phyloP scores from a whole-genome alignment of 2,797 vertebrate genomes.

The Odontamblyopus lacepedii region DNA sequence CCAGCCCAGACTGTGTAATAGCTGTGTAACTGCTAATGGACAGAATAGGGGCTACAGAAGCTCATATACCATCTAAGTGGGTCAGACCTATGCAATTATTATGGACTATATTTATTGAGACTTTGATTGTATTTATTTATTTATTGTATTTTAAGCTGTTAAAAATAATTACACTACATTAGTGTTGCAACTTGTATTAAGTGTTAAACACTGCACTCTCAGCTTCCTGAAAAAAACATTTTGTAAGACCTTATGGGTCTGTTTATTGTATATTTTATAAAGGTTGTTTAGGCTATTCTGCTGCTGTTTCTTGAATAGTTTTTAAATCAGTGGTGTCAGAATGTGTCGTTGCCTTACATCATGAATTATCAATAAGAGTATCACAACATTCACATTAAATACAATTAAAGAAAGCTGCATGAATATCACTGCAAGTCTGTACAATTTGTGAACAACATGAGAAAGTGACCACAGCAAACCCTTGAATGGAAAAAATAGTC shows the following conservation, averaged over 20 bases:
- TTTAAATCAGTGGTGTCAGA: background rate
- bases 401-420: too few relatives aligned
- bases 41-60: background rate
- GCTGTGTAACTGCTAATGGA: background rate
- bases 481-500: slow-evolving; percentile 30
- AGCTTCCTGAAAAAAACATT: background rate
- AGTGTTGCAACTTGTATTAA: slow-evolving; percentile 4
- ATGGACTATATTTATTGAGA: slow-evolving; percentile 4
- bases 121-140: slow-evolving; percentile 14
- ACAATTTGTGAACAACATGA: slow-evolving; percentile 3
- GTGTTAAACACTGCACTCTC: slow-evolving; percentile 2
- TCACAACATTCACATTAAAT: background rate
- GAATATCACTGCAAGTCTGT: background rate
- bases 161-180: slow-evolving; percentile 8
- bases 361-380: background rate
- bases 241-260: slow-evolving; percentile 3
- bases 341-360: background rate
- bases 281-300: background rate
- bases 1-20: background rate
- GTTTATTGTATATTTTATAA: slow-evolving; percentile 10
- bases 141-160: slow-evolving; percentile 2
- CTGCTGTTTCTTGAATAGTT: background rate
- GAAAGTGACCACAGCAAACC: slow-evolving; percentile 20
- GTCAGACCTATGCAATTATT: background rate
- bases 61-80: background rate